Evolutionary conservation across 2,797 vertebrate species (phyloP), one percentile per base, ranked within the genome.

Genomic region (Emys orbicularis): DNA sequence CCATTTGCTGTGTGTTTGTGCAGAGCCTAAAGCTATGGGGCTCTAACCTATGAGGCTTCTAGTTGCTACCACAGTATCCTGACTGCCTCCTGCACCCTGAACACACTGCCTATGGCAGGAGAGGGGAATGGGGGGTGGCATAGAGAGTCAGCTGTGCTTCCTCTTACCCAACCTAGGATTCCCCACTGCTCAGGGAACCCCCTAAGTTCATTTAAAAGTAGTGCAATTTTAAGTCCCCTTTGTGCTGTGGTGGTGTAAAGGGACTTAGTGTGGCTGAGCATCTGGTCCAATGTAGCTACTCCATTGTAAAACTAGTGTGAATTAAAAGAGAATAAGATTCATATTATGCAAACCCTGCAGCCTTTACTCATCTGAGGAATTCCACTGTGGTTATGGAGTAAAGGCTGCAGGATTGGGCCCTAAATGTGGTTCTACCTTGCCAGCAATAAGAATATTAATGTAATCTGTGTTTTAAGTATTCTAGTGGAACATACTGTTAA

Each of bases 401-500:
- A 89, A 93, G 29, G 11, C 29, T 87, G 16, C 50, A 93, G 50
- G 87, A 80, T 3, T 86, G 49, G 91, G 49, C 49, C 6, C 12
- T 84, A 65, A 84, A 65, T 18, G 53, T 29, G 9, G 61, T 91
- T 47, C 49, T 88, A 44, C 41, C 87, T 54, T 56, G 61, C 34
- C 89, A 94, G n/a, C 88, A 87, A 56, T 79, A 84, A 91, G 79
- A 86, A 84, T 83, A 34, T 82, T 86, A 91, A 15, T 11, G n/a
- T 54, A 88, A 84, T 65, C 81, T 1, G 1, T 90, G 81, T 82
- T 87, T 92, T 80, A 81, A 86, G 6, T 44, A 84, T 80, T 90
- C 34, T 88, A 93, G 79, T 86, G 79, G 84, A 94, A 90, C 27
- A 5, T 34, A 44, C 21, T 92, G n/a, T 84, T 94, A 92, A 83